phyloP scores from a whole-genome alignment of 1,140 invertebrate genomes.

The Delia radicum region DNA sequence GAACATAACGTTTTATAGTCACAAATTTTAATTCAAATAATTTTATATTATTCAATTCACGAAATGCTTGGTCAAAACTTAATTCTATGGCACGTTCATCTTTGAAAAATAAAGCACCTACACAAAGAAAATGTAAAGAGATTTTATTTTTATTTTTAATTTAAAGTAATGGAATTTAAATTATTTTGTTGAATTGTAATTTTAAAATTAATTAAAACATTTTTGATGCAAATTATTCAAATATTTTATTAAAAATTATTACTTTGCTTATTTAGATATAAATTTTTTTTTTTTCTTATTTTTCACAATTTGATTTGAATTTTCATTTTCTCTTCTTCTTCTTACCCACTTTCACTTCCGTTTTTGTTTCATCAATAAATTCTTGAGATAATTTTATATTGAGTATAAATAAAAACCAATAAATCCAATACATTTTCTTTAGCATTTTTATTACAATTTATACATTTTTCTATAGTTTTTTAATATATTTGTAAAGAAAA shows the following conservation, averaged over 20 bases:
- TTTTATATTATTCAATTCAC: slow-evolving; percentile 54
- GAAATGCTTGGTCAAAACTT: slow-evolving; percentile 57
- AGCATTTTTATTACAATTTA: not conserved
- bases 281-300: not conserved
- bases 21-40: slow-evolving; percentile 43
- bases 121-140: not conserved
- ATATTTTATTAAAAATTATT: too few relatives aligned
- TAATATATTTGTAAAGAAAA: slow-evolving; percentile 9
- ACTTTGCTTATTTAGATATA: not conserved
- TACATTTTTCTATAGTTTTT: slow-evolving; percentile 13
- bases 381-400: slow-evolving; percentile 32
- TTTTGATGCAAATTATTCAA: too few relatives aligned
- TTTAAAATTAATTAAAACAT: not conserved
- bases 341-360: slow-evolving; percentile 49
- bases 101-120: slow-evolving; percentile 57
- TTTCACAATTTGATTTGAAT: not conserved
- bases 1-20: slow-evolving; percentile 47
- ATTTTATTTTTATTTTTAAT: not conserved
- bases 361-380: slow-evolving; percentile 30
- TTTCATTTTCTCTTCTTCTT: too few relatives aligned
- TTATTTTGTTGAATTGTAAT: too few relatives aligned
- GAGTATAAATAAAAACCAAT: not conserved
- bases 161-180: too few relatives aligned
- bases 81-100: slow-evolving; percentile 54
- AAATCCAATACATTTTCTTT: slow-evolving; percentile 4